Evolutionary conservation across 2,797 vertebrate species (phyloP), one percentile per base, ranked within the genome.

Genomic region (Pangasius djambal): DNA sequence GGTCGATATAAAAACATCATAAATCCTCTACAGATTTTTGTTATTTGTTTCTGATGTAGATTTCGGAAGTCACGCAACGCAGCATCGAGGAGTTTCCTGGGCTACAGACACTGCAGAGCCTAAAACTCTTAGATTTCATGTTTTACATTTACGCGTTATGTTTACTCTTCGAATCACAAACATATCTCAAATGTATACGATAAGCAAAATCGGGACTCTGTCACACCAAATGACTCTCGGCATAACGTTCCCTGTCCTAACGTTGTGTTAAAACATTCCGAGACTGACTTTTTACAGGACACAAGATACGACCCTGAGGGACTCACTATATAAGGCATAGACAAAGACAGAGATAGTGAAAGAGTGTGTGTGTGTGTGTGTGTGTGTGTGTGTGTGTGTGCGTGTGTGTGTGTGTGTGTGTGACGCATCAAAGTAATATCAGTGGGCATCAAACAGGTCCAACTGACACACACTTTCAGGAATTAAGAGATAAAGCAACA

Each of bases 401-500:
- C 25, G 72, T 48, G 74, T 77, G 74, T 77, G 74, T 81, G 77
- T 81, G 78, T 79, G 75, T 55, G 75, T 79, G 77, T 34, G 52
- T 48, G 63, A 37, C 63, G 48, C 63, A 69, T 85, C 44, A 52
- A 84, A 70, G 65, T 84, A 69, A 84, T 52, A 69, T 69, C 63
- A 69, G 3, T 84, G n/a, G 63, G 44, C 16, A 67, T 50, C 13
- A 84, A 67, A 84, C 82, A 65, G 61, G 65, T 69, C 48, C 37
- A 40, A 48, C 82, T 67, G 16, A 61, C 12, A 31, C 61, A 70
- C 48, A 85, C n/a, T 85, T 69, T 12, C 18, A 70, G 48, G 9
- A 85, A 85, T 70, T 31, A 85, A 48, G n/a, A 52, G 48, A 22
- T 55, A 69, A 85, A 34, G 63, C 83, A 85, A 85, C 83, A 85